Percentiles rank a stretch among this genome's conserved stretches.
These are phyloP conservation scores for Heliconius nattereri DNA, from an alignment of 1,140 invertebrate genomes.

Conservation along the genomic window DNA sequence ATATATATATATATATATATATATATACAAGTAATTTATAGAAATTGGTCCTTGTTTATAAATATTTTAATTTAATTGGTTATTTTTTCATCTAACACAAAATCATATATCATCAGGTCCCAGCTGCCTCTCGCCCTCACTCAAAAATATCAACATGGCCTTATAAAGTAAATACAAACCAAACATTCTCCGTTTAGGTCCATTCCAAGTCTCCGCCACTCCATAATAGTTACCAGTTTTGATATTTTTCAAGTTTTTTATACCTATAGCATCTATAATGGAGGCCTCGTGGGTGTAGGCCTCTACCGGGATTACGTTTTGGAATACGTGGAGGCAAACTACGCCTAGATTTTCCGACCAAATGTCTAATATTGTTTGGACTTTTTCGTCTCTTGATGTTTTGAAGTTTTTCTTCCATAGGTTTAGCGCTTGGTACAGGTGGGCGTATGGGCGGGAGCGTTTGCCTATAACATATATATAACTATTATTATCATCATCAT, in stretches of 20 bases:
- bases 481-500: no score
- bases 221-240: slow-evolving; percentile 94
- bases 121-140: slow-evolving; percentile 92
- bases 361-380: slow-evolving; percentile 91
- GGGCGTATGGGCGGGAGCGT: slow-evolving; percentile 90
- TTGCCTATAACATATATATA: slow-evolving; percentile 82
- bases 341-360: slow-evolving; percentile 93
- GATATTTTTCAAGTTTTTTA: slow-evolving; percentile 90
- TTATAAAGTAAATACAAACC: slow-evolving; percentile 92
- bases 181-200: slow-evolving; percentile 86
- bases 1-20: no score
- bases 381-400: slow-evolving; percentile 83
- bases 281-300: slow-evolving; percentile 96
- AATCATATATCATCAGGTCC: slow-evolving; percentile 83
- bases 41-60: no score
- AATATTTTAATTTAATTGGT: no score
- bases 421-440: slow-evolving; percentile 93
- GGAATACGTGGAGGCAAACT: slow-evolving; percentile 94
- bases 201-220: slow-evolving; percentile 86
- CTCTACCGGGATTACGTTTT: slow-evolving; percentile 94
- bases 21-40: no score
- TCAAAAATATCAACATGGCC: slow-evolving; percentile 91
- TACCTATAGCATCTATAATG: slow-evolving; percentile 94
- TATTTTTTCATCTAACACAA: no score
- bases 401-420: slow-evolving; percentile 79